Evolutionary conservation across 2,888 invertebrate genomes (phyloP), one percentile per base, ranked within the genome.

Genomic region (Galerucella pusilla): DNA sequence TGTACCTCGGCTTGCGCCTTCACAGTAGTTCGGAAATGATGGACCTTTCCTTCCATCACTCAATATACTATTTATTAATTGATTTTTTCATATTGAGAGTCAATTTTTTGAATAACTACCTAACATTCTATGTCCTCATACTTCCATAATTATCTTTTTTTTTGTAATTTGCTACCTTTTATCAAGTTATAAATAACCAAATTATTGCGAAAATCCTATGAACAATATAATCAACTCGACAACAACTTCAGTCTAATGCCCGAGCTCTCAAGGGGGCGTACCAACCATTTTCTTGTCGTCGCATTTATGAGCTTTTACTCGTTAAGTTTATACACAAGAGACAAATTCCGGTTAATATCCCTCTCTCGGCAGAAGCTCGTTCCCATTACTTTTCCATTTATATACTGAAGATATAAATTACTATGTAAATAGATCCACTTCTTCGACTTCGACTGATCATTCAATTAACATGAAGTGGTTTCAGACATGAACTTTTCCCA

Each of bases 351-450:
- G n/a, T 65, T 65, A 65, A 65, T 65, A 65, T 46, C 64, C 16
- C 61, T 57, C 16, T 65, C 64, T 65, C 64, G 42, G 25, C 64
- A 65, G 64, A 46, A 65, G 64, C 64, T 46, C 16, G 16, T 45
- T 63, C 28, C 63, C 63, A 63, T 63, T 63, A 63, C 63, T 63
- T 63, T 63, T 63, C 63, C 52, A 52, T 68, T 68, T 68, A 68
- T 68, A 59, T 52, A 63, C 61, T 20, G 63, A 52, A 57, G 65
- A 57, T 49, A 71, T 71, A 71, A 71, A 71, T 71, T 71, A 45
- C 25, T 65, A 71, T 65, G 65, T 65, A 71, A 71, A 71, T 71
- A 71, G 64, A 64, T 65, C 71, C 65, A 57, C 64, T 71, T 71
- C 71, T 71, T 71, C 65, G 45, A 20, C 65, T 63, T 16, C 46